Evolutionary conservation across 2,888 invertebrate species (phyloP), one percentile per base, ranked within the genome.

Genomic region (Macaria notata): DNA sequence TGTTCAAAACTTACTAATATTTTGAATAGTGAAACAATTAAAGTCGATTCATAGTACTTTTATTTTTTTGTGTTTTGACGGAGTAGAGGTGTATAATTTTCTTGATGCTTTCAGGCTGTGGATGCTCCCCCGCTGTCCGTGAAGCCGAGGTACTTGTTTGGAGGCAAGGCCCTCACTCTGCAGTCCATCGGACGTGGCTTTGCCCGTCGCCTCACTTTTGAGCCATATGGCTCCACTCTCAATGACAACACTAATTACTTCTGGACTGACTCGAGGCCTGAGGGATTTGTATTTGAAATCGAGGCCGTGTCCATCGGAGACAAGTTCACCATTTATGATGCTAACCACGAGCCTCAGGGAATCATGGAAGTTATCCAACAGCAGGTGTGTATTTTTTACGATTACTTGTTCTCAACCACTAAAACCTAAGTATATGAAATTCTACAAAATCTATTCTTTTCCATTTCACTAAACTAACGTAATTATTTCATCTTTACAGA

Each of bases 241-340:
- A 95, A 95, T 83, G 91, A 93, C 62, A 95, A 95, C 78, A 89
- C 92, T 49, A 94, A 95, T 76, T 95, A 94, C 81, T 96, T 96
- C 88, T 96, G 95, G 95, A 94, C 95, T 31, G 96, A 96, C 84
- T 95, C 95, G 39, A 88, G 93, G 62, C 93, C 94, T 1, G 94
- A 94, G 78, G 96, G 96, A 49, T 96, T 94, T 77, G 94, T 94
- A 38, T 95, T 96, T 80, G 94, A 94, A 76, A 84, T 94, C 60
- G 94, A 94, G 73, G 93, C 94, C 0, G 91, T 95, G 4, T 93
- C 94, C 9, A 85, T 93, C 54, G 95, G 95, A 19, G 94, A 95
- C 69, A 94, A 94, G 76, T 95, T 95, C 72, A 94, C 94, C n/a
- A 93, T 95, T 55, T 94, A 93, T 69, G 94, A 95, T 76, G 92